Conservation (phyloP, 92 coral and sea anemone genomes). For the Phenganax marumi region DNA sequence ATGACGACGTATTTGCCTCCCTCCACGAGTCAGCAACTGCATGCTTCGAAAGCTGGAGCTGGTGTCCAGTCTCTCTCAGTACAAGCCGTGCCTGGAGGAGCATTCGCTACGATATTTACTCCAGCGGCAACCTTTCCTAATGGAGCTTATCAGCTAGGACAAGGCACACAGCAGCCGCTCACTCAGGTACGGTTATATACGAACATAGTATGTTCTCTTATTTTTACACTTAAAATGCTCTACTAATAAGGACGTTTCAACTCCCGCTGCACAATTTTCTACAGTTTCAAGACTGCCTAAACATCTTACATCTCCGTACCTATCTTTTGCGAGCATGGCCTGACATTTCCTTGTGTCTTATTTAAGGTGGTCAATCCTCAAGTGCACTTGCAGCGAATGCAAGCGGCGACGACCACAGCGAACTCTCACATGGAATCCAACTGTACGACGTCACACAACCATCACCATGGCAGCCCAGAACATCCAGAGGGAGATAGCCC, state of each 20-base stretch:
- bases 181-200: slow-evolving; percentile 44
- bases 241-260: not conserved
- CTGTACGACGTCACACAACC: slow-evolving; percentile 34
- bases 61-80: slow-evolving; percentile 81
- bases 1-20: slow-evolving; percentile 96
- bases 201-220: slow-evolving; percentile 14
- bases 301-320: not conserved
- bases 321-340: not conserved
- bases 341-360: not conserved
- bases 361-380: slow-evolving; percentile 63
- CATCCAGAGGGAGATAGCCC: slow-evolving; percentile 41
- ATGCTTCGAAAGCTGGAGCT: slow-evolving; percentile 58
- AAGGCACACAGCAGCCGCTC: slow-evolving; percentile 79
- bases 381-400: slow-evolving; percentile 84
- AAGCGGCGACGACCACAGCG: slow-evolving; percentile 42
- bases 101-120: slow-evolving; percentile 89
- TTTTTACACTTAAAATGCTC: not conserved
- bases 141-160: slow-evolving; percentile 74
- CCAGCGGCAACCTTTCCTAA: slow-evolving; percentile 75
- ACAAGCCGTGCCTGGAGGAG: slow-evolving; percentile 97
- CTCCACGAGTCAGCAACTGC: slow-evolving; percentile 66
- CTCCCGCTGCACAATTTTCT: not conserved
- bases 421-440: slow-evolving; percentile 30
- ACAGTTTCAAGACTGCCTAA: not conserved
- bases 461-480: slow-evolving; percentile 34